phyloP scores from a whole-genome alignment of 2,113 vertebrate genomes.

The Eulemur rufifrons region DNA sequence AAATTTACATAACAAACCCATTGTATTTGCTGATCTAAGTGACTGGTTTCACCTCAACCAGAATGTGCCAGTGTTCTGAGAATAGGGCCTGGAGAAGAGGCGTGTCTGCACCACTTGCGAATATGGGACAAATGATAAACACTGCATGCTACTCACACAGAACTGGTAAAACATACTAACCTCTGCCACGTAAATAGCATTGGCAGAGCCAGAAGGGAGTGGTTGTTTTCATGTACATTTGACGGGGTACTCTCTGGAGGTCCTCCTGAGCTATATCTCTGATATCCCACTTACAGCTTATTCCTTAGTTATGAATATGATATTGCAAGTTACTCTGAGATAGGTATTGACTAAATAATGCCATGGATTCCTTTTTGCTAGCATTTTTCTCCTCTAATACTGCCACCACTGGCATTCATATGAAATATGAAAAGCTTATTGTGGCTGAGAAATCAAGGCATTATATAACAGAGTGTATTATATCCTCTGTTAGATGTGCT shows the following conservation, averaged over 20 bases:
- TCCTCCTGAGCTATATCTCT: neutral
- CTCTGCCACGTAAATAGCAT: neutral
- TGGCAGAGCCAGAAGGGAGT: neutral
- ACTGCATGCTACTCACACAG: neutral
- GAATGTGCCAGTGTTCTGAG: neutral
- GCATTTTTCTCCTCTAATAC: neutral
- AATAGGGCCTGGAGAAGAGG: neutral
- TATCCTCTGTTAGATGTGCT: neutral
- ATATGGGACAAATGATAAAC: neutral
- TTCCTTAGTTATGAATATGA: neutral
- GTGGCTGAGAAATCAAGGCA: neutral
- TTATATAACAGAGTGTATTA: neutral
- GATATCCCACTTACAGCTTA: neutral
- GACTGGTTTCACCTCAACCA: neutral
- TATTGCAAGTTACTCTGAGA: neutral
- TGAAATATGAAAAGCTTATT: neutral
- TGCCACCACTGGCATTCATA: neutral
- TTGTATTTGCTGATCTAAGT: neutral
- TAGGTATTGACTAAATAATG: neutral
- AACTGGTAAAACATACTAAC: neutral
- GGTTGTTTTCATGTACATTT: neutral
- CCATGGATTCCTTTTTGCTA: neutral
- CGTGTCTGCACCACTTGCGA: rapidly evolving
- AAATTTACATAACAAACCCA: neutral
- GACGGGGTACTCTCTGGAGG: neutral